Percentiles rank a stretch among this genome's conserved stretches.
phyloP scores from a whole-genome alignment of 2,797 vertebrate species.

The Apodemus agrarius region DNA sequence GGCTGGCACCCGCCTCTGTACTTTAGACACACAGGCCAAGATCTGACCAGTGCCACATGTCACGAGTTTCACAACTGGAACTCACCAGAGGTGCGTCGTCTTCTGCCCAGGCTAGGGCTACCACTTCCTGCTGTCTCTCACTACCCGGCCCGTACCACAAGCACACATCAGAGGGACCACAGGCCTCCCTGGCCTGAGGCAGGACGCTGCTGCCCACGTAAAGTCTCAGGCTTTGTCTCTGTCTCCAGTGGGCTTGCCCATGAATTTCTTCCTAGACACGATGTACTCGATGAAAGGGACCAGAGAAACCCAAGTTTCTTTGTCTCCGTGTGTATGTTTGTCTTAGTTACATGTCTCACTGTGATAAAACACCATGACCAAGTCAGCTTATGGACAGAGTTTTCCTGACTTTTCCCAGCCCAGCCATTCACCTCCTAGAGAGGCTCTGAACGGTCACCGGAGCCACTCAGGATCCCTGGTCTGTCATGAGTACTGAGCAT shows the following conservation, averaged over 20 bases:
- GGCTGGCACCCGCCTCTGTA: neutral
- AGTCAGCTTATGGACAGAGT: neutral
- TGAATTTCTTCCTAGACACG: neutral
- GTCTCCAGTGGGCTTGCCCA: neutral
- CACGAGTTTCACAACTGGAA: neutral
- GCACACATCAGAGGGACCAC: neutral
- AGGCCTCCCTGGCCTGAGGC: neutral
- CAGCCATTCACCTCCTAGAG: neutral
- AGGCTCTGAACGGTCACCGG: rapidly evolving
- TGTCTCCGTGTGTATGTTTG: neutral
- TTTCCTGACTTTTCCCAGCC: neutral
- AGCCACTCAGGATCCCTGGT: neutral
- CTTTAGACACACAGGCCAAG: neutral
- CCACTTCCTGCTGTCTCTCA: neutral
- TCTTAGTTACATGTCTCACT: neutral
- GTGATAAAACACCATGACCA: neutral
- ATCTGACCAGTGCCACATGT: too few species aligned
- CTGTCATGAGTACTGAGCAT: neutral
- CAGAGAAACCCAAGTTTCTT: neutral
- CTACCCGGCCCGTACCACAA: neutral
- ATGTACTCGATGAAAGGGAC: neutral
- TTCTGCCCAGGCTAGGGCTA: neutral
- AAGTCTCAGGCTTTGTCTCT: neutral
- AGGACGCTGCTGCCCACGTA: neutral
- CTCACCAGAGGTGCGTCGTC: rapidly evolving